Percentiles rank a stretch among this genome's conserved stretches.
Conservation (phyloP, 2,797 vertebrate species). For the Rhinophrynus dorsalis region DNA sequence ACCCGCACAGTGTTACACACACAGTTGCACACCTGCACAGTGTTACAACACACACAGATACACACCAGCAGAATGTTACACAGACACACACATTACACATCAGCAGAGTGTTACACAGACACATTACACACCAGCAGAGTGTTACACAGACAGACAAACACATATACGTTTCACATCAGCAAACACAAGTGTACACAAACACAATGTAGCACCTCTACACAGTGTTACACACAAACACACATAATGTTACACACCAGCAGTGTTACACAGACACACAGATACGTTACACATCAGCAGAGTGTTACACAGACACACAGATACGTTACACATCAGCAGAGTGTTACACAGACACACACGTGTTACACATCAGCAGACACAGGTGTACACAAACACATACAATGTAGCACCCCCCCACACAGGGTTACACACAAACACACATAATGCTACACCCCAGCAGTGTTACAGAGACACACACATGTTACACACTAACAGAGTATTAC, state of each 20-base stretch:
- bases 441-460: neutral
- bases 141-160: neutral
- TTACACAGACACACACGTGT: neutral
- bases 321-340: neutral
- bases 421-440: no score
- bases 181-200: accelerated
- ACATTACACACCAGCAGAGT: no score
- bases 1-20: no score
- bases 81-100: no score
- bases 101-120: neutral
- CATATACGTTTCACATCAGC: neutral
- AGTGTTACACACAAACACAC: no score
- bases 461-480: neutral
- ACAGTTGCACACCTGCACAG: no score
- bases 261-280: neutral
- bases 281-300: neutral
- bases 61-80: neutral
- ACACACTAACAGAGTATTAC: no score
- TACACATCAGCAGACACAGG: neutral
- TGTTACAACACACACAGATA: neutral
- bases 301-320: neutral
- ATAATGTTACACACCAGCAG: no score
- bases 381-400: no score
- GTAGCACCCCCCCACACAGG: no score
- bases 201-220: no score